Evolutionary conservation across 1,140 invertebrate species (phyloP).

Genomic region (Drosophila erecta): DNA sequence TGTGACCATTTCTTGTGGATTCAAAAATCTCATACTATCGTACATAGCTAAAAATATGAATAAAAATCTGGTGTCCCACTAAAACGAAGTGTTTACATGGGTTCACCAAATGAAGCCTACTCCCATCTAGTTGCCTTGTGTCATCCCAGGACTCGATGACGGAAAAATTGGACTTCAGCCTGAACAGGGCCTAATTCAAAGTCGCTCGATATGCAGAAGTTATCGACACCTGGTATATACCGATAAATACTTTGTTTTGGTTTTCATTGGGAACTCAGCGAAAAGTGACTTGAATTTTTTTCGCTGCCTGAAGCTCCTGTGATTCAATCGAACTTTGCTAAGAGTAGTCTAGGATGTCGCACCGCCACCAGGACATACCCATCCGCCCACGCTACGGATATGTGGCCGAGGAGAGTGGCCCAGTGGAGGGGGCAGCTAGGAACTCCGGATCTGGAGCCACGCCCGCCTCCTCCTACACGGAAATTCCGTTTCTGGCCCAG

Average conservation of each 20-base stretch:
- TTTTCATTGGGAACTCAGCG: too few relatives aligned
- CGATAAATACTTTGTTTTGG: background rate
- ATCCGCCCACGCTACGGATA: conserved; percentile 78
- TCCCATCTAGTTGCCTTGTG: too few relatives aligned
- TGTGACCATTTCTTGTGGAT: too few relatives aligned
- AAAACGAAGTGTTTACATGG: too few relatives aligned
- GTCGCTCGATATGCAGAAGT: background rate
- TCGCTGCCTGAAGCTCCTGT: background rate
- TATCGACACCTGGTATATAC: background rate
- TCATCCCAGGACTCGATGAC: too few relatives aligned
- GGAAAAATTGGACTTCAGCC: too few relatives aligned
- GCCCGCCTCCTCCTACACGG: conserved; percentile 92
- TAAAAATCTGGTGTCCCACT: too few relatives aligned
- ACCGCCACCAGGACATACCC: conserved; percentile 76
- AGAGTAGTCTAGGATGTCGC: conserved; percentile 39
- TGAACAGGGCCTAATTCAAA: too few relatives aligned
- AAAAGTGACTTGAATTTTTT: background rate
- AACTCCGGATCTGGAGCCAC: conserved; percentile 22
- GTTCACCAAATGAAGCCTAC: too few relatives aligned
- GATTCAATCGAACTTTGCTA: background rate
- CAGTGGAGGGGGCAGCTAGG: conserved; percentile 4
- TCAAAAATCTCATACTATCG: too few relatives aligned
- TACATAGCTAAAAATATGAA: too few relatives aligned
- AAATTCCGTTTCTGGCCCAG: conserved; percentile 92
- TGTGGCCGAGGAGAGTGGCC: conserved; percentile 36